Evolutionary conservation across 2,797 vertebrate genomes (phyloP).

Genomic region (Echiichthys vipera): DNA sequence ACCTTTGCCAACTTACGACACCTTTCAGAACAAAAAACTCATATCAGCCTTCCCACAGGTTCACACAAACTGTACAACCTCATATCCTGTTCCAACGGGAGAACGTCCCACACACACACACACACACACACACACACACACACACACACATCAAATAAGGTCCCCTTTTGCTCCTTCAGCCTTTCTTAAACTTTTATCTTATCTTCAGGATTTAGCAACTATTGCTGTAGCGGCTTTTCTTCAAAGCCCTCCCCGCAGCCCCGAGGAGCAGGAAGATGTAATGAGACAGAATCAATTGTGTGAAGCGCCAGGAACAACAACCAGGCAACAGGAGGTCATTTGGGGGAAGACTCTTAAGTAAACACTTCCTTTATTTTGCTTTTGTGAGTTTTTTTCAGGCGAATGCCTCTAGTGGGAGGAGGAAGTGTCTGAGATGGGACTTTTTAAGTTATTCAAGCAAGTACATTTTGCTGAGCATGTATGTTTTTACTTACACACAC

Average conservation of each 20-base stretch:
- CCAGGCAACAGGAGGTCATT: conserved; percentile 32
- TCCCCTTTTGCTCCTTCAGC: conserved; percentile 41
- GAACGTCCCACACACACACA: conserved; percentile 38
- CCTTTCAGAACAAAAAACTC: conserved; percentile 45
- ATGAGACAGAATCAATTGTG: conserved; percentile 57
- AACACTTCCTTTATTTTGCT: conserved; percentile 46
- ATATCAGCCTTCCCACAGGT: conserved; percentile 35
- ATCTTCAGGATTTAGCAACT: conserved; percentile 56
- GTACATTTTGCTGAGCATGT: conserved; percentile 29
- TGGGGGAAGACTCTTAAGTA: conserved; percentile 46
- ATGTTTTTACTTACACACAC: conserved; percentile 1
- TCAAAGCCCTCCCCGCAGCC: conserved; percentile 59
- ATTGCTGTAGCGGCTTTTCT: conserved; percentile 34
- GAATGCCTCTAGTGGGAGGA: conserved; percentile 28
- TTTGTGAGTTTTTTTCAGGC: conserved; percentile 33
- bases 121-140: conserved; percentile 4
- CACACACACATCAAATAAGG: conserved; percentile 40
- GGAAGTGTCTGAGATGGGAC: conserved; percentile 24
- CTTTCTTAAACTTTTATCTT: conserved; percentile 49
- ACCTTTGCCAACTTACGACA: conserved; percentile 34
- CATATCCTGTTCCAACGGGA: conserved; percentile 32
- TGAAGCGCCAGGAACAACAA: conserved; percentile 53
- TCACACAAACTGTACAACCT: conserved; percentile 19
- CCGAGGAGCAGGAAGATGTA: conserved; percentile 43
- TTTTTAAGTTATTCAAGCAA: conserved; percentile 3